A percentile compares a stretch with the other conserved stretches of the same genome.
phyloP scores from a whole-genome alignment of 23 tunicate genomes.

The Ascidia mentula region DNA sequence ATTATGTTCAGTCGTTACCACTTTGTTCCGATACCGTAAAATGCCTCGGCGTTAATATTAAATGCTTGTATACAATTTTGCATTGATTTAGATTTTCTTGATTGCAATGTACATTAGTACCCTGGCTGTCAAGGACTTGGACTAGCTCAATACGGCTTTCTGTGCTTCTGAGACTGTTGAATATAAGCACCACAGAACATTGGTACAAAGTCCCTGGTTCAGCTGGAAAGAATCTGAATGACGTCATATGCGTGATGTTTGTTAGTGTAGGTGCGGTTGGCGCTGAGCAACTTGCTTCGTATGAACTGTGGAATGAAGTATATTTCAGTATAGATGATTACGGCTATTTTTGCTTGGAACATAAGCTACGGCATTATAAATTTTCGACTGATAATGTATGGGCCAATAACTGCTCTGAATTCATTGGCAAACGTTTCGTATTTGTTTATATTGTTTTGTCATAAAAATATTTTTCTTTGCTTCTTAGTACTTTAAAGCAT shows the following conservation, averaged over 20 bases:
- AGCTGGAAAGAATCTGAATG: not conserved
- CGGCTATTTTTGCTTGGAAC: too few species aligned
- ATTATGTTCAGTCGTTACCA: too few species aligned
- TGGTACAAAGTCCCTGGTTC: conserved; percentile 26
- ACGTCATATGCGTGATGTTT: conserved; percentile 7
- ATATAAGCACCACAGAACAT: not conserved
- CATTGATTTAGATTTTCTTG: too few species aligned
- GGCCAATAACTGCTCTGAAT: not conserved
- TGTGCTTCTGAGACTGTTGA: not conserved
- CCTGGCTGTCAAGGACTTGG: conserved; percentile 25
- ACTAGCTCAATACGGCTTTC: conserved; percentile 9
- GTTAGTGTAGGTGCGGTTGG: conserved; percentile 12
- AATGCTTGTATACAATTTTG: too few species aligned
- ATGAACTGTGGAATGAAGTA: not conserved
- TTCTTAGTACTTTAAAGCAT: too few species aligned
- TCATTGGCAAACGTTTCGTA: too few species aligned
- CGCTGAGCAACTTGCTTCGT: conserved; percentile 20
- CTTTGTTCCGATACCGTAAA: too few species aligned
- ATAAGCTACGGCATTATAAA: too few species aligned
- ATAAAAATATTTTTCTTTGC: too few species aligned
- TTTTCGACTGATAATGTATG: not conserved
- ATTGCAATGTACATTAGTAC: not conserved
- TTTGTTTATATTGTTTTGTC: too few species aligned
- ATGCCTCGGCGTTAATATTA: too few species aligned
- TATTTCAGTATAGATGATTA: not conserved